Conservation (phyloP, 2,797 vertebrate species). For the Rhinichthys osculus region DNA sequence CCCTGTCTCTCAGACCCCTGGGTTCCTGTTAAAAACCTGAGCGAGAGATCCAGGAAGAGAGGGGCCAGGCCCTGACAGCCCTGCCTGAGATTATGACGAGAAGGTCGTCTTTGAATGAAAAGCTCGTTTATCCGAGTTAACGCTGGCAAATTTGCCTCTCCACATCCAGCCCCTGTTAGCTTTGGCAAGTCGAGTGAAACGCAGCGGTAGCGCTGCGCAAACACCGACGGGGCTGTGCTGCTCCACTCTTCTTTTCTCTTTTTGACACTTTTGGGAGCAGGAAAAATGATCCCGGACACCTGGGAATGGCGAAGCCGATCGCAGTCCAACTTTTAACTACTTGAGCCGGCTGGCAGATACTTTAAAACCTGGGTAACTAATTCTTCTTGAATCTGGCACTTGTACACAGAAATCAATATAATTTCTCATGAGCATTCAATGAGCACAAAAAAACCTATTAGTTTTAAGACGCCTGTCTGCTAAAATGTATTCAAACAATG, state of each 20-base stretch:
- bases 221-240: slow-evolving; percentile 46
- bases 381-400: slow-evolving; percentile 47
- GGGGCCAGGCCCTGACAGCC: slow-evolving; percentile 55
- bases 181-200: slow-evolving; percentile 59
- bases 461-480: slow-evolving; percentile 56
- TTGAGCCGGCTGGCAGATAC: slow-evolving; percentile 42
- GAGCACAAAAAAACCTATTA: slow-evolving; percentile 57
- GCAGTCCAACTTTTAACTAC: slow-evolving; percentile 56
- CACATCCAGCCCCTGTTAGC: slow-evolving; percentile 61
- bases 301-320: slow-evolving; percentile 50
- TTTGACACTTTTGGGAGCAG: slow-evolving; percentile 43
- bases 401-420: slow-evolving; percentile 56
- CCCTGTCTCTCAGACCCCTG: not conserved
- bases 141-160: slow-evolving; percentile 60
- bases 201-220: slow-evolving; percentile 53
- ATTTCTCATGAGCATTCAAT: slow-evolving; percentile 51
- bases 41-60: slow-evolving; percentile 46
- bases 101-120: slow-evolving; percentile 59
- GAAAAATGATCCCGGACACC: slow-evolving; percentile 53
- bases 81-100: slow-evolving; percentile 50
- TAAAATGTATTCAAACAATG: slow-evolving; percentile 50
- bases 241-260: slow-evolving; percentile 39
- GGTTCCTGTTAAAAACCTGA: slow-evolving; percentile 38
- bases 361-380: slow-evolving; percentile 45
- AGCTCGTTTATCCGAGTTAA: slow-evolving; percentile 62